Conservation (phyloP, 2,888 invertebrate species). For the Sinohyriopsis cumingii region DNA sequence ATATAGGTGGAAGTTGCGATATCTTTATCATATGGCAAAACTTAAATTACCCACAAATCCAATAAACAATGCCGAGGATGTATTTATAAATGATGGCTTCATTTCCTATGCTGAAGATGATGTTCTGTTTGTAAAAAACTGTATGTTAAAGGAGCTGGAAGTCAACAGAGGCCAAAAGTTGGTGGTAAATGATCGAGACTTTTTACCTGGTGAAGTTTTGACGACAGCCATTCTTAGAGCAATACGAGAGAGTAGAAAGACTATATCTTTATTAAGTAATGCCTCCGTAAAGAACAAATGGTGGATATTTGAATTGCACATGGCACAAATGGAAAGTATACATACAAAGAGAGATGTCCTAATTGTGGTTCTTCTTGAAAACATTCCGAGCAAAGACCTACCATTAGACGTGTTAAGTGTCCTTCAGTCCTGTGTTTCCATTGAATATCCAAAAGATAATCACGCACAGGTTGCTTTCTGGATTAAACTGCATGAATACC, state of each 20-base stretch:
- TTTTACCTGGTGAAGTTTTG: conserved; percentile 40
- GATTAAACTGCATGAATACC: too few species aligned
- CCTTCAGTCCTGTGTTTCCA: conserved; percentile 6
- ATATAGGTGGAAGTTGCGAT: conserved; percentile 28
- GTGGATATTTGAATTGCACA: conserved; percentile 51
- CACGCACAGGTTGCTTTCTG: background rate
- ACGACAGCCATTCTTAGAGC: conserved; percentile 43
- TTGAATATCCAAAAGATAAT: conserved; percentile 9
- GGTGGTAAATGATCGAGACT: conserved; percentile 39
- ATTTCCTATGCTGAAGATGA: conserved; percentile 45
- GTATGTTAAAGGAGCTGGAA: conserved; percentile 36
- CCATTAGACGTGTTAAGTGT: conserved; percentile 19
- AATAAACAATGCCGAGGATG: conserved; percentile 3
- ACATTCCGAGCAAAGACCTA: conserved; percentile 23
- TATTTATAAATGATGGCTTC: conserved; percentile 45
- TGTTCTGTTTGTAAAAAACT: conserved; percentile 24
- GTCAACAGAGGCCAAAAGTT: conserved; percentile 13
- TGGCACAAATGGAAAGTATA: conserved; percentile 40
- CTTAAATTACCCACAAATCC: conserved; percentile 13
- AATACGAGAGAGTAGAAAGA: conserved; percentile 43
- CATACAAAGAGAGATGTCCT: conserved; percentile 29
- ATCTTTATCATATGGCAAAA: conserved; percentile 35
- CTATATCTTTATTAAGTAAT: conserved; percentile 38
- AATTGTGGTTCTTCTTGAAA: conserved; percentile 32
- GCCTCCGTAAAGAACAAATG: conserved; percentile 39